Base-by-base conservation (phyloP, 2,113 vertebrate species). In the Platycercus adscitus region DNA sequence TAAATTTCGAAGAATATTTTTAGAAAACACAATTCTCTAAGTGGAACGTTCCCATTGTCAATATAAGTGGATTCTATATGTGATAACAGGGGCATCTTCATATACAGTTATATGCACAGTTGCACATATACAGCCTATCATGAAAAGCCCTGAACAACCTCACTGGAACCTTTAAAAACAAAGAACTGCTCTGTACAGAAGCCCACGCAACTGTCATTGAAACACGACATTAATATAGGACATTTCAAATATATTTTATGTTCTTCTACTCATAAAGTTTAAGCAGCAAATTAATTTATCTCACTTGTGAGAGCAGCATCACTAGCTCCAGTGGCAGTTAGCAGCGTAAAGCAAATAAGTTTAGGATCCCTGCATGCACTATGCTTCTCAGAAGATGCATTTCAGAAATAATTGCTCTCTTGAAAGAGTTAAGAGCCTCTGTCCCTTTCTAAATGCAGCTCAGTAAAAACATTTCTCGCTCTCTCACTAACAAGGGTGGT, bases 401-500 rank as follows among this genome's bases (percentile, higher is more conserved):
- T 66, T 66, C 49, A 46, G 60, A 94, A 75, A 88, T 78, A 75
- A 91, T 82, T 84, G 81, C 52, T 69, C 52, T 96, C 81, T 88
- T 91, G 44, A 43, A 88, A 83, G 77, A 97, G 44, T 91, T 92
- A 94, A 88, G 50, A 65, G 77, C 33, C 50, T 84, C 86, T 93
- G 77, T 24, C 61, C 37, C 60, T 92, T 94, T 91, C 93, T 84
- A 91, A 95, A 92, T 47, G 39, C 2, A 1, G 84, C 39, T 24
- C 25, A 49, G 47, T 66, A 66, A 89, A 89, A 92, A 91, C 81
- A 93, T 60, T 50, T 50, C 76, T 20, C 4, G 8, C 50, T 66
- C 39, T 72, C 66, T 86, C 66, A 52, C 52, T 82, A 90, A 80
- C 65, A 86, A 75, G 39, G 65, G 41, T 14, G 16, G 46, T 82